Percentiles rank a stretch among this genome's conserved stretches.
These are phyloP conservation scores for Neoscelio sp. DNA, from an alignment of 2,888 invertebrate genomes.

Conservation along the genomic window DNA sequence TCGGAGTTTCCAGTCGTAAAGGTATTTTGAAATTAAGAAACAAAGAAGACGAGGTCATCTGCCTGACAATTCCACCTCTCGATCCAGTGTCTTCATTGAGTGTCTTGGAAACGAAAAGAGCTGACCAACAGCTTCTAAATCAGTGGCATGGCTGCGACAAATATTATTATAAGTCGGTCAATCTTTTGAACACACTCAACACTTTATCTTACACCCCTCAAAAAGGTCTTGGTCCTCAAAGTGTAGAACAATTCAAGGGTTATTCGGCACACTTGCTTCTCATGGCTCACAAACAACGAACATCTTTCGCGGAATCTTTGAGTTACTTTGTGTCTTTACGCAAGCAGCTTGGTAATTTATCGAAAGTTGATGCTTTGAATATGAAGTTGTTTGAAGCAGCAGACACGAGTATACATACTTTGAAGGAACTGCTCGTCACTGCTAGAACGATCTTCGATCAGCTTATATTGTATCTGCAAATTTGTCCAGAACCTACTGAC, in stretches of 20 bases:
- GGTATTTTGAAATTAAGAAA: constrained; percentile 85
- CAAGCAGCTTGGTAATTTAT: constrained; percentile 74
- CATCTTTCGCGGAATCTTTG: constrained; percentile 85
- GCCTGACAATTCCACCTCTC: constrained; percentile 88
- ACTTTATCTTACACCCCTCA: constrained; percentile 87
- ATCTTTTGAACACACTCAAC: constrained; percentile 87
- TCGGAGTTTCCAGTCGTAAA: constrained; percentile 92
- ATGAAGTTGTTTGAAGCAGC: constrained; percentile 65
- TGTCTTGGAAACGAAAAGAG: constrained; percentile 82
- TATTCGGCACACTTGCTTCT: constrained; percentile 91
- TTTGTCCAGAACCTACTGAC: constrained; percentile 84
- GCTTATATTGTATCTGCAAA: constrained; percentile 87
- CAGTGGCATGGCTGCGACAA: constrained; percentile 90
- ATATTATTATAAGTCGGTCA: constrained; percentile 90
- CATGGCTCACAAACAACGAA: constrained; percentile 87
- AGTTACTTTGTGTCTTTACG: constrained; percentile 72
- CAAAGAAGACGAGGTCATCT: constrained; percentile 83
- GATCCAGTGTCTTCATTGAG: constrained; percentile 86
- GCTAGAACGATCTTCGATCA: constrained; percentile 87
- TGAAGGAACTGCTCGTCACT: constrained; percentile 84
- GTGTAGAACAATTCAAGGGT: constrained; percentile 94
- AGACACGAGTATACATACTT: constrained; percentile 81
- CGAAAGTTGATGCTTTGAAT: constrained; percentile 73
- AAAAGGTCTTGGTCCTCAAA: constrained; percentile 91
- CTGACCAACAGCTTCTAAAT: constrained; percentile 84